phyloP scores from a whole-genome alignment of 2,888 invertebrate species.

The Gastrophysa polygoni region DNA sequence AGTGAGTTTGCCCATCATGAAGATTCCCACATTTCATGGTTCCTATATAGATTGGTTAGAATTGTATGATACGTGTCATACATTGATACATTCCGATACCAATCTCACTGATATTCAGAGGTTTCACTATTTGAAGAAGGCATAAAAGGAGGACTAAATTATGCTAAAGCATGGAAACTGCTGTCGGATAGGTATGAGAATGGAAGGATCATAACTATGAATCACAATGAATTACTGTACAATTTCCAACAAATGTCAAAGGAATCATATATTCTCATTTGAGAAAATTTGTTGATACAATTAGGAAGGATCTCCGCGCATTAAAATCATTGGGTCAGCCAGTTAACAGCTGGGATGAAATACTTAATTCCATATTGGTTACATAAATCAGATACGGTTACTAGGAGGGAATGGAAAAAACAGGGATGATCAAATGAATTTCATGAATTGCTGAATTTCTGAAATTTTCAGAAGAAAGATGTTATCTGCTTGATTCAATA shows the following conservation, averaged over 20 bases:
- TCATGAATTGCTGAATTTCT: too few relatives aligned
- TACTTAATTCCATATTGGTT: slow-evolving; percentile 18
- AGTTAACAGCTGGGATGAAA: slow-evolving; percentile 14
- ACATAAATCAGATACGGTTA: slow-evolving; percentile 16
- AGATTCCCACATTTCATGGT: slow-evolving; percentile 19
- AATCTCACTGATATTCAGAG: slow-evolving; percentile 18
- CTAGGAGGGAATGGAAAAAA: slow-evolving; percentile 16
- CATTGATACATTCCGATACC: slow-evolving; percentile 12
- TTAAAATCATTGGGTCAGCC: slow-evolving; percentile 11
- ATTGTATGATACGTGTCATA: slow-evolving; percentile 18
- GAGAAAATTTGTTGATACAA: slow-evolving; percentile 17
- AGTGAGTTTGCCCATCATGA: slow-evolving; percentile 20
- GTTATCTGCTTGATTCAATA: too few relatives aligned
- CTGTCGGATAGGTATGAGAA: slow-evolving; percentile 22
- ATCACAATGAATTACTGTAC: slow-evolving; percentile 18
- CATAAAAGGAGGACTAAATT: slow-evolving; percentile 20
- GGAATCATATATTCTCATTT: slow-evolving; percentile 16
- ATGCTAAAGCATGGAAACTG: slow-evolving; percentile 21
- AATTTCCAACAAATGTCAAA: slow-evolving; percentile 13
- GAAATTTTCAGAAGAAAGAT: too few relatives aligned
- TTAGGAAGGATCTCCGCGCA: slow-evolving; percentile 14
- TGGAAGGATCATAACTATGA: slow-evolving; percentile 13
- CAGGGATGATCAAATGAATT: not conserved
- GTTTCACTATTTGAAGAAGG: slow-evolving; percentile 23
- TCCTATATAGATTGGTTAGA: slow-evolving; percentile 18